Conservation (phyloP, 2,113 vertebrate genomes). For the Pygathrix nemaeus region DNA sequence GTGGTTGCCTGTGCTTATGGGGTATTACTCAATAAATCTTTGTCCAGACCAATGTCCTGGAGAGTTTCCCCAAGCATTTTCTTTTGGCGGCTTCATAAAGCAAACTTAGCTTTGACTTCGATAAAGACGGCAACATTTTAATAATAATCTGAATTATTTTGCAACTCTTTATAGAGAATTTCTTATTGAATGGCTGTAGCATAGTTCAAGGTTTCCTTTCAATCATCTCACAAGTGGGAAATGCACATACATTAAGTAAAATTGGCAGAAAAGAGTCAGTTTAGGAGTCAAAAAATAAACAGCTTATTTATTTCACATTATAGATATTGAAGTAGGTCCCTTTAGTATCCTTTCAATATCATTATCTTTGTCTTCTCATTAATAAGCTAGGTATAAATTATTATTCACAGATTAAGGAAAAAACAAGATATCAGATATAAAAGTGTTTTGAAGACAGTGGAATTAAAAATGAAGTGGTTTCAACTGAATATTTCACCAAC, state of each 20-base stretch:
- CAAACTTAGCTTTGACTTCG: not conserved
- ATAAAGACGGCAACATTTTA: not conserved
- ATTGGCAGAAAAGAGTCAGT: not conserved
- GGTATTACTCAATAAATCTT: too few species aligned
- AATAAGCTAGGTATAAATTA: not conserved
- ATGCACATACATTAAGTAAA: not conserved
- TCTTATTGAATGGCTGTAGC: not conserved
- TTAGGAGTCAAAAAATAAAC: not conserved
- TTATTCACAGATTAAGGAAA: not conserved
- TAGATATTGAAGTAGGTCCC: not conserved
- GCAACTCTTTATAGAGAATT: not conserved
- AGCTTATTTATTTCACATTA: not conserved
- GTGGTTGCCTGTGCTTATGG: too few species aligned
- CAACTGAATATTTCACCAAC: not conserved
- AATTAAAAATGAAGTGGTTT: not conserved
- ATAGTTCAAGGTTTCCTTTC: not conserved
- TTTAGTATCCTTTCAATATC: not conserved
- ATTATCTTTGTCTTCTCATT: not conserved
- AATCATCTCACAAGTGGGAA: not conserved
- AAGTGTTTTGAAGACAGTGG: not conserved
- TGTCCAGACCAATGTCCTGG: too few species aligned
- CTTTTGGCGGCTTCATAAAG: not conserved
- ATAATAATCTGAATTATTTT: not conserved
- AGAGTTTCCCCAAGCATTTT: not conserved
- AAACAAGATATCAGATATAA: not conserved